Base-by-base conservation (phyloP, 2,888 invertebrate genomes). In the Parapristionchus giblindavisi region DNA sequence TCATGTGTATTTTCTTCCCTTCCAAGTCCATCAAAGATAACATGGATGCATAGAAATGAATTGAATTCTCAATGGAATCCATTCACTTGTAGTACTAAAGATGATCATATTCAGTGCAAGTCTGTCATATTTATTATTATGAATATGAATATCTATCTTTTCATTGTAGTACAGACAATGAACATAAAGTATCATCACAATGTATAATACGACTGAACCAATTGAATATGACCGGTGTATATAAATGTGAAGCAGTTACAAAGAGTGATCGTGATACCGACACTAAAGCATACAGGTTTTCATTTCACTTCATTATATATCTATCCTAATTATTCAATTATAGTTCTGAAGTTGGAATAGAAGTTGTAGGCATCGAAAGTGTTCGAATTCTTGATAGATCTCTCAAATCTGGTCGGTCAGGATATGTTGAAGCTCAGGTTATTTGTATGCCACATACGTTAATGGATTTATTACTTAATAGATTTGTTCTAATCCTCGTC, bases 1-100 rank as follows among this genome's bases (percentile, higher is more conserved):
- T 65, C 65, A 21, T 65, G 65, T 27, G n/a, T 34, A 5, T 65
- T 65, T 48, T 65, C 65, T 6, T 65, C 65, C 8, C 65, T 65
- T 65, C 65, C 65, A 32, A 14, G 43, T 29, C 65, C 65, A 3
- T 40, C 65, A 1, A 6, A 14, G 1, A 32, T 65, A 29, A 24
- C 48, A 5, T 65, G 65, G 65, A 21, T 43, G 5, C 65, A 65
- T 65, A 40, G 65, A 14, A 29, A 40, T 24, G 8, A 40, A 29
- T 29, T 29, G 1, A 17, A 27, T 29, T 65, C 65, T 21, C n/a
- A 29, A n/a, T 65, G 65, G 65, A 65, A n/a, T 27, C 65, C 65
- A 11, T 65, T 65, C 48, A 40, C 65, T 24, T 65, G 65, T n/a
- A 65, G 65, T 48, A 36, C 43, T 17, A 65, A 65, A 32, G 65